Conservation (phyloP, 1,140 invertebrate species). For the Paramacrobiotus metropolitanus region DNA sequence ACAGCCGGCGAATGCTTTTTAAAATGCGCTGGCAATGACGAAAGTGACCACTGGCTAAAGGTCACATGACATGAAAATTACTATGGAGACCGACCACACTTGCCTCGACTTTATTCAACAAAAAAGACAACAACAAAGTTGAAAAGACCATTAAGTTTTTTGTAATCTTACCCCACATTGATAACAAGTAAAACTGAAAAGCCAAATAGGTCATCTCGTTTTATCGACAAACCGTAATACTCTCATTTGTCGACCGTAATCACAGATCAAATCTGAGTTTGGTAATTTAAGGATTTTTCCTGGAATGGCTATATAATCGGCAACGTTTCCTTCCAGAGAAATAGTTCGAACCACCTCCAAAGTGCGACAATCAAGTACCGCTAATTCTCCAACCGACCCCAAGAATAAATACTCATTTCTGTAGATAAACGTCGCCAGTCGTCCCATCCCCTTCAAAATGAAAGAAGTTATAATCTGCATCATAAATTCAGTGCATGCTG, state of each 20-base stretch:
- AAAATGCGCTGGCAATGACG: too few relatives aligned
- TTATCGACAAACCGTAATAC: not conserved
- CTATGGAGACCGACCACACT: too few relatives aligned
- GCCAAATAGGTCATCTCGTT: too few relatives aligned
- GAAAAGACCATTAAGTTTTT: too few relatives aligned
- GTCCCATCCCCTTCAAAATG: not conserved
- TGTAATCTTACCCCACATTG: too few relatives aligned
- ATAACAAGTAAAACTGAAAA: too few relatives aligned
- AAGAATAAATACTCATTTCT: not conserved
- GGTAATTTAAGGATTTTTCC: not conserved
- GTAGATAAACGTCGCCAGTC: not conserved
- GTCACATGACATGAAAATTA: too few relatives aligned
- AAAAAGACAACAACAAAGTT: too few relatives aligned
- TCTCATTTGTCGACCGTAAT: not conserved
- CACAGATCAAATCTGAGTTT: not conserved
- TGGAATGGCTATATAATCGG: not conserved
- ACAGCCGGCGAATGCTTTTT: too few relatives aligned
- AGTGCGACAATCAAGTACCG: not conserved
- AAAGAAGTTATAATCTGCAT: not conserved
- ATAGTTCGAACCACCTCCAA: not conserved
- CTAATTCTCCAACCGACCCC: not conserved
- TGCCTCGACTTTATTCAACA: too few relatives aligned
- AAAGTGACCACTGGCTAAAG: too few relatives aligned
- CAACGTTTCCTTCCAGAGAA: not conserved
- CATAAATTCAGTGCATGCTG: too few relatives aligned